A percentile compares a stretch with the other conserved stretches of the same genome.
These are phyloP conservation scores for Alloscopus bannaensis DNA, from an alignment of 2,888 invertebrate species.

Conservation along the genomic window DNA sequence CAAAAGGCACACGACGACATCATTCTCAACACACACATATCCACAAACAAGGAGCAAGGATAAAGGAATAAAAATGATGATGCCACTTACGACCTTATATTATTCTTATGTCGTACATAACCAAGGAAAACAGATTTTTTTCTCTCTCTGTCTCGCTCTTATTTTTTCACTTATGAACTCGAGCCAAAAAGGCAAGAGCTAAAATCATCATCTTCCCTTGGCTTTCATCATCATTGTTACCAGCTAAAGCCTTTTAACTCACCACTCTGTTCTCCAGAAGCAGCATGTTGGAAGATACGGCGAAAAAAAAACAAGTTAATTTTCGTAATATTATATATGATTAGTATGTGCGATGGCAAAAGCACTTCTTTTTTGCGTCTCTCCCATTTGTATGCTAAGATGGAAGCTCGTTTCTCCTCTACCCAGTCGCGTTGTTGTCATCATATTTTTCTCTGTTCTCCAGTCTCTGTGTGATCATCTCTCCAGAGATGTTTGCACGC, in stretches of 20 bases:
- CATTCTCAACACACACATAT: background rate
- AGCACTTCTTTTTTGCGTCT: too few species aligned
- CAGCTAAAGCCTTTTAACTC: too few species aligned
- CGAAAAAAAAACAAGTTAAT: conserved; percentile 15
- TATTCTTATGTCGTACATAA: too few species aligned
- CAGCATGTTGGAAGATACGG: too few species aligned
- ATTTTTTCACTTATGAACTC: conserved; percentile 9
- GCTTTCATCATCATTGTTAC: conserved; percentile 9
- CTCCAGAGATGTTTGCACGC: background rate
- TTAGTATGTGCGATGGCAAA: conserved; percentile 19
- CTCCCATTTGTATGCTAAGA: conserved; percentile 53
- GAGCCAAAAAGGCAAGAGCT: conserved; percentile 16
- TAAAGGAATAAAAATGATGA: too few species aligned
- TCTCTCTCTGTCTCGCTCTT: background rate
- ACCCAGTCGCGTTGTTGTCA: conserved; percentile 14
- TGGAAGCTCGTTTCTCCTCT: background rate
- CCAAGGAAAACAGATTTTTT: background rate
- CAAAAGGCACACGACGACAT: conserved; percentile 38
- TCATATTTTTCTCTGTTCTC: conserved; percentile 41
- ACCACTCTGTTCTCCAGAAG: too few species aligned
- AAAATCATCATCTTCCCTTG: background rate
- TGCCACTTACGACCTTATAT: too few species aligned
- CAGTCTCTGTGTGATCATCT: too few species aligned
- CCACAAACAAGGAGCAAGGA: background rate
- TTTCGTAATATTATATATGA: conserved; percentile 19